Conservation (phyloP, 2,797 vertebrate species). For the Chloroceryle amazona region DNA sequence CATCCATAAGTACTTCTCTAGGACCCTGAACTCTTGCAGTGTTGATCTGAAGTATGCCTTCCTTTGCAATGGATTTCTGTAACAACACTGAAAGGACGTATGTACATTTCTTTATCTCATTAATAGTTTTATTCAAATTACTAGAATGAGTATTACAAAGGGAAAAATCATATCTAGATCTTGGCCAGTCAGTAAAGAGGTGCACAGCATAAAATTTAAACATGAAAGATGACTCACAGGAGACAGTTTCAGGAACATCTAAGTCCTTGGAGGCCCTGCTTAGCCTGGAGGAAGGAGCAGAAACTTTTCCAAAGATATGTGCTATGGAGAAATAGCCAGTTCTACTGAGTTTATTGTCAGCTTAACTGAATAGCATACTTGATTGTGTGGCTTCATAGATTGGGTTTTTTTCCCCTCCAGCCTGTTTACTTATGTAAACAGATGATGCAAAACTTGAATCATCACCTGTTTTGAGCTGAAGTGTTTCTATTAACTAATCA, state of each 20-base stretch:
- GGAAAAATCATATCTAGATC: background rate
- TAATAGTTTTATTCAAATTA: background rate
- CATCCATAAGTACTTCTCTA: background rate
- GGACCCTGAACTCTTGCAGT: background rate
- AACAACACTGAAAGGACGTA: background rate
- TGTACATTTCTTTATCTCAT: background rate
- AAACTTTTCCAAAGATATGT: background rate
- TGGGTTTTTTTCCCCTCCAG: background rate
- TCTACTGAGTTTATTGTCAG: background rate
- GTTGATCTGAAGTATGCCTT: background rate
- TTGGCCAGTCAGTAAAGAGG: background rate
- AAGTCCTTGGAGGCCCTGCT: background rate
- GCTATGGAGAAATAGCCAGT: background rate
- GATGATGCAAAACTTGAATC: background rate
- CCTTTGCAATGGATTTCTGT: background rate
- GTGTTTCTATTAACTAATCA: background rate
- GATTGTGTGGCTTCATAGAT: background rate
- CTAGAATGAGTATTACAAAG: background rate
- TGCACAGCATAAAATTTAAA: background rate
- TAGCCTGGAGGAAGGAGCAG: background rate
- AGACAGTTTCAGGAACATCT: background rate
- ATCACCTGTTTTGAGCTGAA: background rate
- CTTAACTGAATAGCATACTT: background rate
- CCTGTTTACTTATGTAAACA: background rate
- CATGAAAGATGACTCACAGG: background rate